Conservation (phyloP, 2,113 vertebrate species). For the Cathartes aura region DNA sequence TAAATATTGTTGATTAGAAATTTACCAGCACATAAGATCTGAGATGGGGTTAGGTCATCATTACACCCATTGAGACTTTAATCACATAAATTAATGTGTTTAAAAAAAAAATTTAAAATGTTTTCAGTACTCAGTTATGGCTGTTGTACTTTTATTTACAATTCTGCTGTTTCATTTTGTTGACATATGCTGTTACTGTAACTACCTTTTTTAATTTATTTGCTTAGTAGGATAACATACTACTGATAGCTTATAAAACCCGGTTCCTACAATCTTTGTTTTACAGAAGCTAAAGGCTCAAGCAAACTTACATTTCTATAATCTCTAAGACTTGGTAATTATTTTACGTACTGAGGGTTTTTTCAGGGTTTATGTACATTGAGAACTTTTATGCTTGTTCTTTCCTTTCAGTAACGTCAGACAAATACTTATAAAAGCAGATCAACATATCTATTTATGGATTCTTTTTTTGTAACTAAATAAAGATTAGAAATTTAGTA, state of each 20-base stretch:
- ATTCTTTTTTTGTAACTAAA: not conserved
- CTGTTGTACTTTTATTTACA: not conserved
- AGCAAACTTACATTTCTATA: not conserved
- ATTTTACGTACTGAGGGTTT: not conserved
- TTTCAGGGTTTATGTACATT: not conserved
- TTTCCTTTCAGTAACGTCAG: not conserved
- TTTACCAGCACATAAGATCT: not conserved
- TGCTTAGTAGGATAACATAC: not conserved
- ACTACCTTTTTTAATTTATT: not conserved
- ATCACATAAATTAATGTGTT: not conserved
- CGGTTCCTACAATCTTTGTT: not conserved
- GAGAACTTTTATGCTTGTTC: not conserved
- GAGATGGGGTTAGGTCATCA: not conserved
- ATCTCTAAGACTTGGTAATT: not conserved
- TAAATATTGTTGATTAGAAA: not conserved
- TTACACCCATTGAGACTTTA: not conserved
- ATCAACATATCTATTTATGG: not conserved
- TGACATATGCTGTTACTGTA: not conserved
- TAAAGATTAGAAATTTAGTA: not conserved
- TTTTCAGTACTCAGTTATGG: not conserved
- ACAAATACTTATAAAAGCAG: not conserved
- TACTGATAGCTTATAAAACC: not conserved
- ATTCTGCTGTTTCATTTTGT: not conserved
- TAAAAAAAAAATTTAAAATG: not conserved
- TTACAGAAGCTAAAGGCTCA: not conserved